phyloP scores from a whole-genome alignment of 1,140 invertebrate genomes.

The Andrena cerasifolii region DNA sequence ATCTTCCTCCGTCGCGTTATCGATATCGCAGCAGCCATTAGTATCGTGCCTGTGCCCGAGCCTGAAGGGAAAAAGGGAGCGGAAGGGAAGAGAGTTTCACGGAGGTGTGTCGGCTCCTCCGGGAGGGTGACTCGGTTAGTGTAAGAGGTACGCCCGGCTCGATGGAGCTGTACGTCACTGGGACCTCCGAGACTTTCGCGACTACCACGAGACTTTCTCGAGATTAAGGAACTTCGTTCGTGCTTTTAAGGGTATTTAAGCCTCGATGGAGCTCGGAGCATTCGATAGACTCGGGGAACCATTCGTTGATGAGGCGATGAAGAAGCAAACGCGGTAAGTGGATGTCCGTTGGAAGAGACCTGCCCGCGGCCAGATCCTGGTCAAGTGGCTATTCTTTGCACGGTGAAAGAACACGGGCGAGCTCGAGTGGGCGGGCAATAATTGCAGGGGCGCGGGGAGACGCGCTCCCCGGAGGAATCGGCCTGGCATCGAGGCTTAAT shows the following conservation, averaged over 20 bases:
- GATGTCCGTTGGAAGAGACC: no score
- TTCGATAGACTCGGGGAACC: no score
- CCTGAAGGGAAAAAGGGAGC: neutral
- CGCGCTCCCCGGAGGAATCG: slow-evolving; percentile 1
- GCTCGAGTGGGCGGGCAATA: neutral
- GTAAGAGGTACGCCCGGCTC: neutral
- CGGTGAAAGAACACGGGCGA: neutral
- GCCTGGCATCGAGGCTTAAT: slow-evolving; percentile 26
- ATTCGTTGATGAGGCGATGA: no score
- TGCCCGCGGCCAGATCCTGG: neutral
- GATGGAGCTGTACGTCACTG: neutral
- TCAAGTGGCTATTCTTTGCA: slow-evolving; percentile 31
- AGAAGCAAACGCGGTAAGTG: no score
- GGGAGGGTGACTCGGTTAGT: neutral
- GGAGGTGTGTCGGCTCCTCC: neutral
- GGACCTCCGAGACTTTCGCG: neutral
- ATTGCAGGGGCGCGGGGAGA: slow-evolving; percentile 30
- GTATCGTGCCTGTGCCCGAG: neutral
- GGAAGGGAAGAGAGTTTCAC: neutral
- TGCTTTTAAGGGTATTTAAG: no score
- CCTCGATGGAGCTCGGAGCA: no score
- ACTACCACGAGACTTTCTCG: neutral
- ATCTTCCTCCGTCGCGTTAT: slow-evolving; percentile 2
- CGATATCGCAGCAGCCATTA: neutral
- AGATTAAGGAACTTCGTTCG: neutral